Base-by-base conservation (phyloP, 2,113 vertebrate genomes). In the Aleadryas rufinucha region DNA sequence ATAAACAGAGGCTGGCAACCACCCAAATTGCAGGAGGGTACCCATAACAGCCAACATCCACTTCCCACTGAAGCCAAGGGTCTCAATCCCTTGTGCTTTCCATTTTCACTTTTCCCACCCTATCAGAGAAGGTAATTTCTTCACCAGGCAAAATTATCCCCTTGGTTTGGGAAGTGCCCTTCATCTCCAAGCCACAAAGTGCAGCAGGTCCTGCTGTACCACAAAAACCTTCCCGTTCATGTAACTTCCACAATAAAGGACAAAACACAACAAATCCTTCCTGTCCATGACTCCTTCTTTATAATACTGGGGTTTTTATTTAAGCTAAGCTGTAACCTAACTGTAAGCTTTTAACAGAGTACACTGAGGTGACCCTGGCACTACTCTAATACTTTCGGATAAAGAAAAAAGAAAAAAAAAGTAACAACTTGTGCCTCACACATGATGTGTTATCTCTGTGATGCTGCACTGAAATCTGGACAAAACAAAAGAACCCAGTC, bases 401-500 rank as follows among this genome's bases (percentile, higher is more conserved):
- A 18, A 50, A 52, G 14, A 49, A 16, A 13, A 9, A 26, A 7
- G 50, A 44, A 27, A 21, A 24, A 45, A 22, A 16, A 50, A 53
- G 45, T 17, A 76, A 77, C 26, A 92, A 83, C 50, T 49, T 28
- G 49, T 65, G 45, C 64, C 52, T 90, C 14, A 33, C 60, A 54
- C 39, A 37, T 11, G 3, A 59, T 10, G 5, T 70, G 64, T 31
- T 71, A 79, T 33, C 44, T 96, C 57, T 41, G 23, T 37, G 49
- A 89, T 33, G 70, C 11, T 37, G 49, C 70, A 78, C n/a, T 77
- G 76, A 95, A 91, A 94, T 59, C 41, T 87, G 68, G 60, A 75
- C 24, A 42, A 92, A 96, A 96, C 39, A 91, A 92, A 97, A 82
- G 17, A 95, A 78, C 19, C 24, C 77, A 88, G 77, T 89, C 91